Evolutionary conservation across 2,113 vertebrate species (phyloP).

Genomic region (Sitta europaea): DNA sequence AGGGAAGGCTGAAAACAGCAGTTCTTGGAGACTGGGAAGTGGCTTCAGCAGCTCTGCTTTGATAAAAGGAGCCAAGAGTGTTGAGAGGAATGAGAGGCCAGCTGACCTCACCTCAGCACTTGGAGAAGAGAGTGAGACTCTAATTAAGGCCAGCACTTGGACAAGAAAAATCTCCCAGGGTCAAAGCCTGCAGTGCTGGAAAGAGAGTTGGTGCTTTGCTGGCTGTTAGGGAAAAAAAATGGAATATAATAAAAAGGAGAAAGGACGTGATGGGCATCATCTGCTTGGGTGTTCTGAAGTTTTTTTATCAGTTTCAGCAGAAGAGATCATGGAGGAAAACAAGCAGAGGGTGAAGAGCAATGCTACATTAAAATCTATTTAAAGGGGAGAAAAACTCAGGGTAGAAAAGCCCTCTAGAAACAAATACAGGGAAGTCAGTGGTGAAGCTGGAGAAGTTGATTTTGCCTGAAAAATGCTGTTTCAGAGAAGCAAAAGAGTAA

Average conservation of each 20-base stretch:
- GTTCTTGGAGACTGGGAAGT: not conserved
- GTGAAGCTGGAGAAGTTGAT: not conserved
- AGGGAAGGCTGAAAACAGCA: not conserved
- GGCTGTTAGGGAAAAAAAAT: not conserved
- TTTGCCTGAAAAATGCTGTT: not conserved
- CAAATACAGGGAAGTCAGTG: not conserved
- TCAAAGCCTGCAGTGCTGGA: slow-evolving; percentile 4
- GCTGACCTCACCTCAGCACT: not conserved
- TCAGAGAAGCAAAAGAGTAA: not conserved
- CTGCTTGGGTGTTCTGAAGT: not conserved
- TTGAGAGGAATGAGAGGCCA: not conserved
- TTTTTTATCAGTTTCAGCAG: not conserved
- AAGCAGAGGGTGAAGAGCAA: not conserved
- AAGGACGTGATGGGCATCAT: not conserved
- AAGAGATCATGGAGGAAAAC: not conserved
- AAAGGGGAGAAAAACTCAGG: not conserved
- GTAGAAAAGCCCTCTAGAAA: not conserved
- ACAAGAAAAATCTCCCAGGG: slow-evolving; percentile 10
- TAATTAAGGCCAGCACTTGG: slow-evolving; percentile 34
- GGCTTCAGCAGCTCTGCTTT: not conserved
- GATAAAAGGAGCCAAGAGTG: not conserved
- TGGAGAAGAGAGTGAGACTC: not conserved
- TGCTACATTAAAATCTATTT: not conserved
- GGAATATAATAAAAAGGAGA: not conserved
- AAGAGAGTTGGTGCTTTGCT: not conserved